Evolutionary conservation across 2,113 vertebrate species (phyloP).

Genomic region (Neogale vison): DNA sequence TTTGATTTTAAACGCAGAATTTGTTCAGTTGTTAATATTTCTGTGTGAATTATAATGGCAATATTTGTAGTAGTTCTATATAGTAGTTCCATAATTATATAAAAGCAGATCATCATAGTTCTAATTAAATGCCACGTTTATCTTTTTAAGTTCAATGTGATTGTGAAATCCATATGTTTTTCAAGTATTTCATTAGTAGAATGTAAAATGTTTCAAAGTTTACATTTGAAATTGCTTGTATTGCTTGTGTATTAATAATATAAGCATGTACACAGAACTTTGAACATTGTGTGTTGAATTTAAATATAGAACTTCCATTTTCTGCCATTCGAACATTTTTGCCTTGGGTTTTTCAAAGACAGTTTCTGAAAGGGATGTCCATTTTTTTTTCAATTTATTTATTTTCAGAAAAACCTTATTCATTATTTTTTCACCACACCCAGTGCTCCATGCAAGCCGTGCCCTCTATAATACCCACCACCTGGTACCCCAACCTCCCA

Average conservation of each 20-base stretch:
- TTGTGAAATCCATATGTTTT: slow-evolving; percentile 2
- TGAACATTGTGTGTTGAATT: not conserved
- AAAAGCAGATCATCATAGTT: not conserved
- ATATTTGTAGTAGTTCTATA: not conserved
- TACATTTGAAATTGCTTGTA: slow-evolving; percentile 9
- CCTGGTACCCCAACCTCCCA: too few species aligned
- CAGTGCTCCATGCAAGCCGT: too few species aligned
- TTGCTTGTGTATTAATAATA: not conserved
- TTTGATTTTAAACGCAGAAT: not conserved
- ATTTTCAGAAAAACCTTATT: too few species aligned
- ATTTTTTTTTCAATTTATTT: too few species aligned
- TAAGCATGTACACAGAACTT: not conserved
- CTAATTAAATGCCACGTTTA: slow-evolving; percentile 27
- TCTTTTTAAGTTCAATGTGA: not conserved
- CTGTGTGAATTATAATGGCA: slow-evolving; percentile 1
- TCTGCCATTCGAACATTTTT: slow-evolving; percentile 12
- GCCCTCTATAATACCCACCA: too few species aligned
- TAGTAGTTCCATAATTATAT: not conserved
- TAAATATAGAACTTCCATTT: not conserved
- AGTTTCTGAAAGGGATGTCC: slow-evolving; percentile 4
- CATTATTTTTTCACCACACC: too few species aligned
- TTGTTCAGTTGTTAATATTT: slow-evolving; percentile 9
- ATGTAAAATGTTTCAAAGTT: slow-evolving; percentile 42
- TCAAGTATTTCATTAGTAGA: slow-evolving; percentile 26
- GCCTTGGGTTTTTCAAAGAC: slow-evolving; percentile 35